A percentile compares a stretch with the other conserved stretches of the same genome.
phyloP scores from a whole-genome alignment of 2,888 invertebrate species.

The Stramonita haemastoma region DNA sequence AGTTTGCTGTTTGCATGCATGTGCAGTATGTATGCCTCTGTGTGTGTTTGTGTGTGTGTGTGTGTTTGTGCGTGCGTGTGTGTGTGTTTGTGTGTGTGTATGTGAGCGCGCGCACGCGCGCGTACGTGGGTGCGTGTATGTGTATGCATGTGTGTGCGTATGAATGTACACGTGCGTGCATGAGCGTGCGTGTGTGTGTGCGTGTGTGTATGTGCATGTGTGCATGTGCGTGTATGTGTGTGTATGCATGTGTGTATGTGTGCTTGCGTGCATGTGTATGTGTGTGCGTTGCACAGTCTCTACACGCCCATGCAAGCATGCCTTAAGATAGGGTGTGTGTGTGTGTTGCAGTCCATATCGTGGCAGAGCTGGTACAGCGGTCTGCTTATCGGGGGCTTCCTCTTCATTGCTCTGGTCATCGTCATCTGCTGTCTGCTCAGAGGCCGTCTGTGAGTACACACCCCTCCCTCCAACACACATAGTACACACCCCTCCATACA shows the following conservation, averaged over 20 bases:
- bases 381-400: background rate
- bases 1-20: background rate
- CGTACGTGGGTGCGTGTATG: background rate
- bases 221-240: background rate
- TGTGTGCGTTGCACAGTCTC: background rate
- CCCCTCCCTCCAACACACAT: too few relatives aligned
- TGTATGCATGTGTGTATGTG: background rate
- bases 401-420: constrained; percentile 4
- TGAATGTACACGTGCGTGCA: constrained; percentile 2
- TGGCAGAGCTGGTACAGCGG: constrained; percentile 34
- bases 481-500: too few relatives aligned
- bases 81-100: too few relatives aligned
- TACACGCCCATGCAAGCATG: too few relatives aligned
- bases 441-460: constrained; percentile 28
- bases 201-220: background rate
- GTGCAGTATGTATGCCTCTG: background rate
- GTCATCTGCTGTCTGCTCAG: constrained; percentile 32
- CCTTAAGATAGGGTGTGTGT: too few relatives aligned
- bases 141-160: background rate
- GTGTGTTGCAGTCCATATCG: background rate
- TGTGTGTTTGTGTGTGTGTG: background rate
- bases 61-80: background rate
- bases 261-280: background rate
- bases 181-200: too few relatives aligned
- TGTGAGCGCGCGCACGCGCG: too few relatives aligned